These are phyloP conservation scores for Taurulus bubalis DNA, from an alignment of 2,113 vertebrate species.

Conservation along the genomic window DNA sequence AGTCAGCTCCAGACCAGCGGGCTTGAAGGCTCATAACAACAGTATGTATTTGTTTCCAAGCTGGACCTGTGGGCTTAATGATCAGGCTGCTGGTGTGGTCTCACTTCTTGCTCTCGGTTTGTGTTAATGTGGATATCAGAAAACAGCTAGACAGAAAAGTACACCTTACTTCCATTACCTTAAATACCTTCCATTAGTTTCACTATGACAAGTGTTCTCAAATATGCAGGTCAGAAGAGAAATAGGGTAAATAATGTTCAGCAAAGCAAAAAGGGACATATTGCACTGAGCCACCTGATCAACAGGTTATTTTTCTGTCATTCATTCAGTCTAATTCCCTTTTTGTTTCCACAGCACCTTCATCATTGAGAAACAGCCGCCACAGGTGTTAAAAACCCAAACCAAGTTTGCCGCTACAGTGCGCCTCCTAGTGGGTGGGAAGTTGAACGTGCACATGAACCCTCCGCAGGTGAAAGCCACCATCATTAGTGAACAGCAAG, in stretches of 20 bases:
- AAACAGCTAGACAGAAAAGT: neutral
- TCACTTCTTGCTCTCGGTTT: neutral
- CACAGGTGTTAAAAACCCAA: constrained; percentile 97
- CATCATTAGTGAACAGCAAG: constrained; percentile 97
- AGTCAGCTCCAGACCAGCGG: neutral
- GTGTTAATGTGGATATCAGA: neutral
- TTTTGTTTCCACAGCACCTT: constrained; percentile 88
- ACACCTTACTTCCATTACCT: constrained; percentile 20
- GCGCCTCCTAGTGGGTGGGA: constrained; percentile 94
- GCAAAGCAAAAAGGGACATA: neutral
- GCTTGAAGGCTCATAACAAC: neutral
- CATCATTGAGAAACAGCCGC: constrained; percentile 99
- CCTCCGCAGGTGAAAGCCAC: constrained; percentile 98
- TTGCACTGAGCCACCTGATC: neutral
- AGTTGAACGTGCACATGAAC: constrained; percentile 98
- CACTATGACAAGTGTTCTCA: neutral
- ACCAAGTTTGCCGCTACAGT: constrained; percentile 97
- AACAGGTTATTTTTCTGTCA: neutral
- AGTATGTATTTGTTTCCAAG: neutral
- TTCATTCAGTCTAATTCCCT: neutral
- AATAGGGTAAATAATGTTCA: neutral
- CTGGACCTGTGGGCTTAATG: neutral
- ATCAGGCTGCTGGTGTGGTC: neutral
- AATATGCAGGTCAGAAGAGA: neutral
- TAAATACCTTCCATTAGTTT: constrained; percentile 9